Evolutionary conservation across 2,888 invertebrate species (phyloP), one percentile per base, ranked within the genome.

Genomic region (Agriopis aurantiaria): DNA sequence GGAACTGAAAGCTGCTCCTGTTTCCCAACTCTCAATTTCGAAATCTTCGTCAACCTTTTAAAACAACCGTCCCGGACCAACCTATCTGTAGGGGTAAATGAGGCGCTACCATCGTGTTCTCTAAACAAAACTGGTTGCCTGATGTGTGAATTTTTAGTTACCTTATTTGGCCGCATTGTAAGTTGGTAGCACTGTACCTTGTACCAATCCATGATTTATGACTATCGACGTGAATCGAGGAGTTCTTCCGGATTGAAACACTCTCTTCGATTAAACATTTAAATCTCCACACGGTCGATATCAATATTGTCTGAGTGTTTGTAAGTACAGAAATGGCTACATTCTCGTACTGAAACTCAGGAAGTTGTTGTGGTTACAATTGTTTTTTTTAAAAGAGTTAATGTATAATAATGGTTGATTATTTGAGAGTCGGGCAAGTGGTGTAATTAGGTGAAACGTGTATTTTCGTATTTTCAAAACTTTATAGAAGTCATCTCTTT

Each of bases 201-300:
- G 11, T 58, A 23, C 57, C 43, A 61, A 56, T 67, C 7, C 56
- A 68, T 78, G 71, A 68, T 82, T 83, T 84, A 85, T 76, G 79
- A 79, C 81, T 82, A 82, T 81, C 80, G 78, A 77, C 76, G 69
- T 65, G 70, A 75, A 81, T 78, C 70, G 75, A 65, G 77, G 75
- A 65, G 76, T 77, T 81, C 78, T 77, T 80, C 73, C 77, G 75
- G 75, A 76, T 61, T 66, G 72, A 72, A 67, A 73, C 77, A 80
- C 79, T 80, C 74, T 73, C 72, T 68, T 60, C 62, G 69, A 75
- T 75, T 72, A 71, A 73, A 73, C 69, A 74, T 74, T 74, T 68
- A 73, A 66, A 65, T 61, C 65, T 72, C 43, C 55, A 66, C 55
- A 40, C 49, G 56, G 69, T 73, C 23, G 56, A 73, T 55, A 68